A percentile compares a stretch with the other conserved stretches of the same genome.
Conservation (phyloP, 1,140 invertebrate genomes). For the Drosophila nigromelanica region DNA sequence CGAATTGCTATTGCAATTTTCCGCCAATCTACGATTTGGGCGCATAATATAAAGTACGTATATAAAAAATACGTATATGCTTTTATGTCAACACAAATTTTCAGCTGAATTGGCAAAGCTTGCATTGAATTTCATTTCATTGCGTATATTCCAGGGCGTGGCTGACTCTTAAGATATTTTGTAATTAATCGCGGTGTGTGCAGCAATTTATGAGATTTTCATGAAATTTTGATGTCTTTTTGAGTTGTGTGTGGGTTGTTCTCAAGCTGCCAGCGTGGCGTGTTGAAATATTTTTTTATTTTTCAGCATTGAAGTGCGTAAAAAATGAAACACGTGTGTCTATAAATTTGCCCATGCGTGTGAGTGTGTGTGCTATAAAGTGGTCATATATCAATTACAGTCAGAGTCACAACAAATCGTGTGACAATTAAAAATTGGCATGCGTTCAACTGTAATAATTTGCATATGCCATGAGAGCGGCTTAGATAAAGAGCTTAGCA, state of each 20-base stretch:
- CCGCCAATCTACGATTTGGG: conserved; percentile 6
- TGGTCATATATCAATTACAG: conserved; percentile 76
- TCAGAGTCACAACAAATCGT: conserved; percentile 76
- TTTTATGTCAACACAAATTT: conserved; percentile 64
- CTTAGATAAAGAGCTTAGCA: conserved; percentile 64
- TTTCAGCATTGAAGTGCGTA: conserved; percentile 70
- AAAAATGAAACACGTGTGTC: conserved; percentile 59
- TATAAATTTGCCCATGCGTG: conserved; percentile 30
- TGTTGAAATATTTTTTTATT: conserved; percentile 4
- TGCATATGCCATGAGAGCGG: conserved; percentile 67
- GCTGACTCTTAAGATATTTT: conserved; percentile 42
- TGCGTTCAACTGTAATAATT: conserved; percentile 66
- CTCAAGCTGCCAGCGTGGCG: conserved; percentile 5
- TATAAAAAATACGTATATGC: conserved; percentile 40
- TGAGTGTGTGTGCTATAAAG: conserved; percentile 19
- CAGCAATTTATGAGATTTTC: conserved; percentile 76
- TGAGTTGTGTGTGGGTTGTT: conserved; percentile 62
- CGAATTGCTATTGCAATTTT: conserved; percentile 28
- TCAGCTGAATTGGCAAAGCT: conserved; percentile 15
- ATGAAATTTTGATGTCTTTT: conserved; percentile 63
- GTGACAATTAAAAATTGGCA: conserved; percentile 77
- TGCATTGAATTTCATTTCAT: conserved; percentile 54
- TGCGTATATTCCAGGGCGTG: conserved; percentile 55
- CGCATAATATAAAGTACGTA: conserved; percentile 13
- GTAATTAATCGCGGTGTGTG: conserved; percentile 74